Base-by-base conservation (phyloP, 2,797 vertebrate species). In the Xenentodon cancila region DNA sequence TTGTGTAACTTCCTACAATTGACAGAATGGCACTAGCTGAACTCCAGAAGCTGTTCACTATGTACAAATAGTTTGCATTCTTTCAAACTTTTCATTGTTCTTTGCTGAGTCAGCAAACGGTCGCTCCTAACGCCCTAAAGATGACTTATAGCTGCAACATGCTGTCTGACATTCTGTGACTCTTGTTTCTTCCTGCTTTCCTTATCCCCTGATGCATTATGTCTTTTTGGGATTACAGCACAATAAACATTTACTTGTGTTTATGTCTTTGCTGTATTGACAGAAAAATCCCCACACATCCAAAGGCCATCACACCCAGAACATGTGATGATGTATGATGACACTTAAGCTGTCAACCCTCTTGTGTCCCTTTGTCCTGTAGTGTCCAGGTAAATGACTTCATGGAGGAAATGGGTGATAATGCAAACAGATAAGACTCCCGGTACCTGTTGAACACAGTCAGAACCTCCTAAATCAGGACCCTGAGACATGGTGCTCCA, bases 391-490 rank as follows among this genome's bases (percentile, higher is more conserved):
- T 89, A 87, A 90, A 90, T 87, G 85, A 90, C 84, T 88, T 87
- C 57, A 71, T 68, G 79, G 88, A 93, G 92, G 92, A 92, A 94
- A 90, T 90, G 75, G 91, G 76, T 87, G 93, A 93, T 93, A 85
- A 86, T 88, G 71, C 84, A 91, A 91, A 92, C 91, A 92, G 94
- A 94, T 94, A 93, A 93, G 86, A 65, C 59, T 67, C 48, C 32
- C 58, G 82, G 87, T 91, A 92, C 92, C 91, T 91, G 92, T 86
- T 77, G 87, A 85, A 73, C 80, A 88, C 84, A 79, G 88, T 79
- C 81, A 80, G 86, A 88, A 85, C 75, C 84, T 84, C 81, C 89
- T 91, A 90, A 93, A 88, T 87, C 86, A 84, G 82, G 79, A 74
- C 64, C 74, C 70, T 73, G 70, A 88, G 89, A 93, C 92, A 92